A percentile compares a stretch with the other conserved stretches of the same genome.
Evolutionary conservation across 2,113 vertebrate genomes (phyloP).

Genomic region (Mus spicilegus): DNA sequence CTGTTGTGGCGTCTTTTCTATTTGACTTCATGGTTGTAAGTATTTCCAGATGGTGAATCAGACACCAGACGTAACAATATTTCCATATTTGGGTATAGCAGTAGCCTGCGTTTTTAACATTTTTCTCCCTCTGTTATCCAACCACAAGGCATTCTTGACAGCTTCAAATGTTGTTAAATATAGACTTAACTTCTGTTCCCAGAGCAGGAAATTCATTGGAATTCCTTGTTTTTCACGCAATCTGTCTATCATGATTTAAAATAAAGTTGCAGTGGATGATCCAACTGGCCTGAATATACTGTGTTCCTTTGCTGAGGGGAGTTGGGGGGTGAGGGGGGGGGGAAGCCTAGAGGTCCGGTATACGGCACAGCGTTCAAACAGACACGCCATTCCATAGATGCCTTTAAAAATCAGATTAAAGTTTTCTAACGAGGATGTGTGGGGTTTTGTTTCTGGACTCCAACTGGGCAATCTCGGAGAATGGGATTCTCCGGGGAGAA

Average conservation of each 20-base stretch:
- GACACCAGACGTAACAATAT: constrained; percentile 99
- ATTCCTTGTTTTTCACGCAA: constrained; percentile 96
- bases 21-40: constrained; percentile 91
- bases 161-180: constrained; percentile 97
- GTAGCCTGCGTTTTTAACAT: constrained; percentile 99
- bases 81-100: constrained; percentile 99
- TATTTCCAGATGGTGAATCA: constrained; percentile 97
- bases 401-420: constrained; percentile 84
- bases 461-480: constrained; percentile 69
- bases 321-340: constrained; percentile 37
- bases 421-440: constrained; percentile 74
- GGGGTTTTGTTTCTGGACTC: constrained; percentile 69
- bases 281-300: constrained; percentile 86
- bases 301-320: constrained; percentile 82
- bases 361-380: constrained; percentile 84
- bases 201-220: constrained; percentile 95
- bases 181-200: constrained; percentile 92
- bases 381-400: constrained; percentile 87
- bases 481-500: constrained; percentile 55
- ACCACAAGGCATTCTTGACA: constrained; percentile 99
- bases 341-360: constrained; percentile 77
- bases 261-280: constrained; percentile 85
- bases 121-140: constrained; percentile 95
- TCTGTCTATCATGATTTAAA: constrained; percentile 92
- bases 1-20: constrained; percentile 89